phyloP scores from a whole-genome alignment of 1,140 invertebrate genomes.

The Chionoecetes opilio region DNA sequence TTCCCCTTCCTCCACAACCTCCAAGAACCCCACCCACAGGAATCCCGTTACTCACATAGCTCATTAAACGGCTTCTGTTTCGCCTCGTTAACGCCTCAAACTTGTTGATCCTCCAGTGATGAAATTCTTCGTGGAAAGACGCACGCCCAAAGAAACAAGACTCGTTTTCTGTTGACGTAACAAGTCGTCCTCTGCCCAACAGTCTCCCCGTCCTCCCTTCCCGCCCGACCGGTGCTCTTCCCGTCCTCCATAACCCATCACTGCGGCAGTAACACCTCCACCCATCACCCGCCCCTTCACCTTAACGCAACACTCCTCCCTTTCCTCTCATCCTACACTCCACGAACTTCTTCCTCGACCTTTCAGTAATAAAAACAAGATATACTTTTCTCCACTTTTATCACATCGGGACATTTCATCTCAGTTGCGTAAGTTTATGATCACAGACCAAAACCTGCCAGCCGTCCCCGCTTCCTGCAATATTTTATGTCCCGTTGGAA shows the following conservation, averaged over 20 bases:
- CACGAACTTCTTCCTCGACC: background rate
- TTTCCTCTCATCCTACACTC: background rate
- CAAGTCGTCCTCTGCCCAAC: background rate
- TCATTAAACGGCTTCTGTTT: slow-evolving; percentile 12
- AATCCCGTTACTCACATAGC: background rate
- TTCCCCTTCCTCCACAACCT: background rate
- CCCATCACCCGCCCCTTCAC: background rate
- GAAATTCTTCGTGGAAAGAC: background rate
- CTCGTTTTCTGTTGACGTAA: background rate
- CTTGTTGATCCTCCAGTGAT: background rate
- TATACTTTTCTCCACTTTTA: background rate
- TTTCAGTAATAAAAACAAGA: background rate
- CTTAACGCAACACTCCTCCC: background rate
- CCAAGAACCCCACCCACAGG: background rate
- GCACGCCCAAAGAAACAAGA: background rate
- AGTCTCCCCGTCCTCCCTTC: background rate
- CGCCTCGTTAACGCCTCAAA: background rate
- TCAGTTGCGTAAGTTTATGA: background rate
- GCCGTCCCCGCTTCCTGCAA: background rate
- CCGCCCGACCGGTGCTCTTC: background rate
- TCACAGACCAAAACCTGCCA: background rate
- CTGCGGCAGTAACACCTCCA: background rate
- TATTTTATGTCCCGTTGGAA: background rate
- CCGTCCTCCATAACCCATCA: background rate
- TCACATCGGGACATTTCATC: background rate